Evolutionary conservation across 2,888 invertebrate species (phyloP), one percentile per base, ranked within the genome.

Genomic region (Dorcus hopei): DNA sequence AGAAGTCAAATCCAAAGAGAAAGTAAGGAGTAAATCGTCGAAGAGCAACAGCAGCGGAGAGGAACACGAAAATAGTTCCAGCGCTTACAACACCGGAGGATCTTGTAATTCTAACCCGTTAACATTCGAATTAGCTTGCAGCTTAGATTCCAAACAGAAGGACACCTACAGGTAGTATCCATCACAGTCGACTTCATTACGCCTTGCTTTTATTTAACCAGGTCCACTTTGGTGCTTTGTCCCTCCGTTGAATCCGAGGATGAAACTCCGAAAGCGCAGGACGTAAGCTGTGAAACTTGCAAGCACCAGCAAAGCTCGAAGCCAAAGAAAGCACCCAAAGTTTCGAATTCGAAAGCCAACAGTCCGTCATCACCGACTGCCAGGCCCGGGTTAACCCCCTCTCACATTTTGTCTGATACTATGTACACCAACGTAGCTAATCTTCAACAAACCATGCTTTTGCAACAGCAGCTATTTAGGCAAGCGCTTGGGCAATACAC

Each of bases 61-160:
- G 62, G 85, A 83, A 59, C 82, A 84, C 61, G 86, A 87, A 61
- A 81, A 81, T 62, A 85, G 86, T 49, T 87, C 88, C 39, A 87
- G 86, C 75, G 89, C 89, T 50, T 89, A 89, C 73, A 90, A 89
- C 70, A 89, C 89, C 2, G 88, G 88, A 2, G 89, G 88, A 55
- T 88, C 88, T n/a, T 87, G 88, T 69, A 85, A 88, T 66, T 88
- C 88, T 69, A 85, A 82, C 70, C 84, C 83, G 6, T 72, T 84
- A 9, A 82, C 82, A 3, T 73, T 83, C 61, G 82, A 84, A 65
- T 74, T 85, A 16, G 78, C 78, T 47, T 79, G 80, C 41, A 78
- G 77, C 23, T 74, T 77, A 47, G 77, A 77, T 59, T 74, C 79
- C 47, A 77, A 79, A 60, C 80, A 79, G 49, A 74, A 72, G 49